Conservation (phyloP, 2,888 invertebrate species). For the Ferdinandea cuprea region DNA sequence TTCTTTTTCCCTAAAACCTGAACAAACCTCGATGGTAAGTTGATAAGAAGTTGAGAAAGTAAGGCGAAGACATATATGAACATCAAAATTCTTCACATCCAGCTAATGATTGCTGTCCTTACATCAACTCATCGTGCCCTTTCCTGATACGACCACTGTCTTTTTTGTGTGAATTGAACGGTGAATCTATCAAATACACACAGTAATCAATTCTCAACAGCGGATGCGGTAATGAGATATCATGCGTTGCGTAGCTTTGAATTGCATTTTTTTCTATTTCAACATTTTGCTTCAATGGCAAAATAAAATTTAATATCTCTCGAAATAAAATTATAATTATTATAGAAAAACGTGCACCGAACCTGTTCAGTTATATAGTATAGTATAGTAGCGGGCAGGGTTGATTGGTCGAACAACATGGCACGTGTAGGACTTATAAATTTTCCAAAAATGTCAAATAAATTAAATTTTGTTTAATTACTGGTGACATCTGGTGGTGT, state of each 20-base stretch:
- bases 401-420: background rate
- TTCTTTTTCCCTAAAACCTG: too few relatives aligned
- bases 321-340: conserved; percentile 28
- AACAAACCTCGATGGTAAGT: too few relatives aligned
- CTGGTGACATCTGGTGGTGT: conserved; percentile 66
- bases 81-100: too few relatives aligned
- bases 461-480: conserved; percentile 73
- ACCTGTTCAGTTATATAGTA: conserved; percentile 31
- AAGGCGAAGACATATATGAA: too few relatives aligned
- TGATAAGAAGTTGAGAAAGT: too few relatives aligned
- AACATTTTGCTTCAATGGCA: conserved; percentile 8
- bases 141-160: conserved; percentile 9
- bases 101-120: too few relatives aligned
- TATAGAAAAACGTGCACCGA: conserved; percentile 31
- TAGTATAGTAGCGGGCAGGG: too few relatives aligned
- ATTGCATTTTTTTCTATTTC: background rate
- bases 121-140: too few relatives aligned
- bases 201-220: background rate
- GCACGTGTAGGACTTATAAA: conserved; percentile 56
- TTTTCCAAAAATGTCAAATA: conserved; percentile 67
- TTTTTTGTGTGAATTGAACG: background rate
- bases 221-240: conserved; percentile 16
- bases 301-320: conserved; percentile 31
- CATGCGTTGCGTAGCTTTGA: background rate
- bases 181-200: background rate